phyloP scores from a whole-genome alignment of 1,140 invertebrate species.

The Eueides isabella region DNA sequence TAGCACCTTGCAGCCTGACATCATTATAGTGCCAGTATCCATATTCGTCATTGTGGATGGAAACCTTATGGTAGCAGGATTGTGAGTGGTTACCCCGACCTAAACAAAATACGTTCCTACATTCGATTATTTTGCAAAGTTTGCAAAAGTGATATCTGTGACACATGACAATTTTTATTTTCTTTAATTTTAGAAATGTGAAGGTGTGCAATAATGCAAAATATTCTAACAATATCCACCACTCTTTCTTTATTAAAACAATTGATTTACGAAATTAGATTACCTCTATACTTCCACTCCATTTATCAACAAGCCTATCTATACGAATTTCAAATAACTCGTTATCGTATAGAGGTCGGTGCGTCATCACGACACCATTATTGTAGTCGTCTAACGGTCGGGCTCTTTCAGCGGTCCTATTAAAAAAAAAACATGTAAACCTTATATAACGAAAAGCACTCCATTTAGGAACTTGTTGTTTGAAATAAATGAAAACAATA shows the following conservation, averaged over 20 bases:
- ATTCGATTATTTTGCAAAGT: neutral
- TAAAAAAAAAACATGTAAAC: conserved; percentile 9
- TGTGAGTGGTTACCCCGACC: conserved; percentile 97
- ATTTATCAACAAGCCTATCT: conserved; percentile 94
- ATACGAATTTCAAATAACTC: conserved; percentile 97
- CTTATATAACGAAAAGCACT: too few species aligned
- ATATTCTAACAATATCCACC: too few species aligned
- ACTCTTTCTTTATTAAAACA: too few species aligned
- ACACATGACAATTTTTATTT: too few species aligned
- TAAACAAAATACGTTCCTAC: conserved; percentile 36
- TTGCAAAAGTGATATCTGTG: too few species aligned
- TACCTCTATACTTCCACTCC: conserved; percentile 94
- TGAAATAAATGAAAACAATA: neutral
- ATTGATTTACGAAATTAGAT: neutral
- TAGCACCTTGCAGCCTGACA: conserved; percentile 97
- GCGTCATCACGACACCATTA: conserved; percentile 96
- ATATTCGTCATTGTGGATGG: conserved; percentile 99
- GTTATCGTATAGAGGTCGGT: conserved; percentile 92
- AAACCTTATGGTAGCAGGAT: conserved; percentile 94
- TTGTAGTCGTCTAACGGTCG: conserved; percentile 97
- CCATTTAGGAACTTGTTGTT: neutral
- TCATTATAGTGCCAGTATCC: conserved; percentile 97
- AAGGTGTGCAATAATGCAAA: too few species aligned
- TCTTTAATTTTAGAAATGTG: too few species aligned
- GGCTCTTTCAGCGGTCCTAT: conserved; percentile 91